phyloP scores from a whole-genome alignment of 2,113 vertebrate genomes.

The Grantiella picta region DNA sequence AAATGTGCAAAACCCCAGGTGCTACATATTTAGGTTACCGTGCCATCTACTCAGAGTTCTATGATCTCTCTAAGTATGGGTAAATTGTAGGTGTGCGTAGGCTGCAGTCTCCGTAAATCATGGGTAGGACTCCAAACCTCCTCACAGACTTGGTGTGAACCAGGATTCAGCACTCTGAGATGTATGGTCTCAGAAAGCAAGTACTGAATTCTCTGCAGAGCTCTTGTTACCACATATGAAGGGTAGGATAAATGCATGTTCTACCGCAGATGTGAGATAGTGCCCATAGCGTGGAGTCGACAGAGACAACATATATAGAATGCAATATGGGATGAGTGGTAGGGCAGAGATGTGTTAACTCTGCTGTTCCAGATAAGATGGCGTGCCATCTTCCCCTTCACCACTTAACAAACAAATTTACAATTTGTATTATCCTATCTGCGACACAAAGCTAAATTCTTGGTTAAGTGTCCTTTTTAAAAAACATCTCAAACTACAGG shows the following conservation, averaged over 20 bases:
- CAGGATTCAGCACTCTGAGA: constrained; percentile 51
- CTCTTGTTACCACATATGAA: constrained; percentile 67
- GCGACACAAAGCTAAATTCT: not conserved
- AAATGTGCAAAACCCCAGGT: constrained; percentile 59
- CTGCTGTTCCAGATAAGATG: not conserved
- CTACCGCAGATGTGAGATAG: constrained; percentile 78
- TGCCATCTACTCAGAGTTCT: constrained; percentile 69
- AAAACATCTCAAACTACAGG: not conserved
- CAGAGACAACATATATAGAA: not conserved
- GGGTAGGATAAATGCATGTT: constrained; percentile 25
- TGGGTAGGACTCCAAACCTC: constrained; percentile 50
- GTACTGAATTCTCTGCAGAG: constrained; percentile 38
- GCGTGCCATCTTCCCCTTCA: not conserved
- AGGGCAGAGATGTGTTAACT: not conserved
- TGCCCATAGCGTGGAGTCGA: not conserved
- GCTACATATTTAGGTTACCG: constrained; percentile 65
- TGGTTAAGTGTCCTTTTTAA: not conserved
- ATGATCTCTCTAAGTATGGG: constrained; percentile 70
- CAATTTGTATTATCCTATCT: not conserved
- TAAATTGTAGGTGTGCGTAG: constrained; percentile 71
- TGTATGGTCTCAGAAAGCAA: constrained; percentile 60
- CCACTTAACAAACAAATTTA: constrained; percentile 6
- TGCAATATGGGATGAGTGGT: not conserved
- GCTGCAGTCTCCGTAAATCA: constrained; percentile 63
- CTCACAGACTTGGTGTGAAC: constrained; percentile 57